Conservation (phyloP, 2,113 vertebrate species). For the Embiotoca jacksoni region DNA sequence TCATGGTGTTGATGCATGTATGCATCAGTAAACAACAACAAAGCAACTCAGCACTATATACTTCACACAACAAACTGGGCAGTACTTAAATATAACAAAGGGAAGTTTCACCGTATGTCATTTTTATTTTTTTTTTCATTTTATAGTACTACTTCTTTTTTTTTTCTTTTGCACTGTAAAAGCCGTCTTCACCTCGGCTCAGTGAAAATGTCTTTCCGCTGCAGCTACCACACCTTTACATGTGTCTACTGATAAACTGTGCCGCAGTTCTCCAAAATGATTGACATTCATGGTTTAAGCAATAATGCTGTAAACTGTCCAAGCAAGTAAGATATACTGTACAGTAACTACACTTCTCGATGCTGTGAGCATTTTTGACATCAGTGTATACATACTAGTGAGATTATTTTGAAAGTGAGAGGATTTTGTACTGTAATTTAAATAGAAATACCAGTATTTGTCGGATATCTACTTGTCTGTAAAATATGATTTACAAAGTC, state of each 20-base stretch:
- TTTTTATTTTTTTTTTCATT: not conserved
- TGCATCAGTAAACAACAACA: not conserved
- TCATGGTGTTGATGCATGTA: not conserved
- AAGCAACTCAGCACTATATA: not conserved
- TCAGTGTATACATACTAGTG: too few relatives aligned
- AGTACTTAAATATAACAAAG: not conserved
- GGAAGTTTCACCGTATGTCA: not conserved
- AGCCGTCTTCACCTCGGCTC: not conserved
- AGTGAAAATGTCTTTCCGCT: not conserved
- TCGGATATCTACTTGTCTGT: too few relatives aligned
- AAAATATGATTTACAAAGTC: too few relatives aligned
- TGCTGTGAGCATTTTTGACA: too few relatives aligned
- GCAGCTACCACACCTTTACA: not conserved
- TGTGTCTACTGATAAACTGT: not conserved
- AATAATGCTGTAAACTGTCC: too few relatives aligned
- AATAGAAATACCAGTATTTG: too few relatives aligned
- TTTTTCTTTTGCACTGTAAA: not conserved
- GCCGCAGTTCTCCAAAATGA: not conserved
- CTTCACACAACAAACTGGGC: too few relatives aligned
- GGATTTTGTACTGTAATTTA: too few relatives aligned
- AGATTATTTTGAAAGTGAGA: too few relatives aligned
- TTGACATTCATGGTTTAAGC: not conserved
- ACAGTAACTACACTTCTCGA: too few relatives aligned
- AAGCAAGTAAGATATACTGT: too few relatives aligned
- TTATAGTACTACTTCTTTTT: not conserved